Base-by-base conservation (phyloP, 1,140 invertebrate species). In the Danaus melanippus region DNA sequence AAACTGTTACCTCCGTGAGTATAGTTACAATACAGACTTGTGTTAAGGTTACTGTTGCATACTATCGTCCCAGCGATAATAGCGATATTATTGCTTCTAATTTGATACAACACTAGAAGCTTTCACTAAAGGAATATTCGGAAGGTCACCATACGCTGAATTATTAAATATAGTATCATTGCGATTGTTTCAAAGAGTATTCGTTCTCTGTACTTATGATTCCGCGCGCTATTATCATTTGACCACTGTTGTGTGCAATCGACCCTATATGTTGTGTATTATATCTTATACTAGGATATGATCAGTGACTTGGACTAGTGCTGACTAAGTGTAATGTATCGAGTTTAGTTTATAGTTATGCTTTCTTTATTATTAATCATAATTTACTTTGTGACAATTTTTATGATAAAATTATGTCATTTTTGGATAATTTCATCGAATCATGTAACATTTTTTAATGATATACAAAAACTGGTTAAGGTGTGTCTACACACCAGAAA, bases 361-460 rank as follows among this genome's bases (percentile, higher is more conserved):
- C 76, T 86, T 86, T 76, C 78, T 77, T 86, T 86, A 85, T 79
- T 79, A 83, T 81, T 86, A 84, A 79, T 80, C 72, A 81, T 84
- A 79, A 76, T 83, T 82, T 79, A 79, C 72, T 76, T 81, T 84
- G 83, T 76, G 76, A 79, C 77, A 75, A 32, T 78, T 79, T 65
- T 77, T 79, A 76, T 74, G 68, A 71, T 71, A 78, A 78, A 71
- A 69, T 76, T 64, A 76, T 81, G 74, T 76, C 76, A 67, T 67
- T 32, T n/a, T 32, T 74, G 71, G 67, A 74, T 75, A 66, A 71
- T 68, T 80, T 74, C 63, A 66, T 79, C 56, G 72, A 79, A 82
- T 83, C 79, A 83, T 83, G 76, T 80, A 79, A 69, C 69, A 74
- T 82, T 83, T 32, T 32, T 85, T 70, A 82, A 83, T 66, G 67